phyloP scores from a whole-genome alignment of 2,888 invertebrate genomes.

The Trichopria drosophilae region DNA sequence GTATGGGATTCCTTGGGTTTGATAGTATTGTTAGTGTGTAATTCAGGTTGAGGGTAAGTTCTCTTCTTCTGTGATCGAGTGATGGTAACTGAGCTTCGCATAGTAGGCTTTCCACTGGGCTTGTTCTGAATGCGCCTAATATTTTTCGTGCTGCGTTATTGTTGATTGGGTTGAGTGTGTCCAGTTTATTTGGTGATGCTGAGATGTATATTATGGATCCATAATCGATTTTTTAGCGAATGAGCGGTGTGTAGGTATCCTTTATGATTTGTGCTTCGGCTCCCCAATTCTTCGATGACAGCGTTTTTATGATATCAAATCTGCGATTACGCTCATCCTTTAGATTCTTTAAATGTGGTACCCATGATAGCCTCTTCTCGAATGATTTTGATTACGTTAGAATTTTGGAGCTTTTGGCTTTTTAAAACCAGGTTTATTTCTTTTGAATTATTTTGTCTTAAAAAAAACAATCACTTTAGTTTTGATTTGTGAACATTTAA shows the following conservation, averaged over 20 bases:
- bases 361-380: too few relatives aligned
- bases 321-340: too few relatives aligned
- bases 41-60: neutral
- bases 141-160: slow-evolving; percentile 11
- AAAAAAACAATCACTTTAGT: slow-evolving; percentile 20
- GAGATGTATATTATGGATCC: slow-evolving; percentile 6
- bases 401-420: too few relatives aligned
- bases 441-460: too few relatives aligned
- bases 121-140: slow-evolving; percentile 15
- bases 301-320: too few relatives aligned
- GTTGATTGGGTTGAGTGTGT: slow-evolving; percentile 8
- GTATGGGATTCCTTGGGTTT: neutral
- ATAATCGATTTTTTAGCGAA: slow-evolving; percentile 9
- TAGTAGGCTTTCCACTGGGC: slow-evolving; percentile 5
- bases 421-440: too few relatives aligned
- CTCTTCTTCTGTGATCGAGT: slow-evolving; percentile 9
- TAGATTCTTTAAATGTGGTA: too few relatives aligned
- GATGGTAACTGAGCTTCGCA: neutral
- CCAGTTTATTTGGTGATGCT: neutral
- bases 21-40: slow-evolving; percentile 3
- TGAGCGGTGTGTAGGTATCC: slow-evolving; percentile 2
- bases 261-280: slow-evolving; percentile 4
- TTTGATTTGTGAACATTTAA: slow-evolving; percentile 32
- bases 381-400: too few relatives aligned
- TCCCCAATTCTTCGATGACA: slow-evolving; percentile 8